Evolutionary conservation across 64 coral and sea anemone genomes (phyloP), one percentile per base, ranked within the genome.

Genomic region (Actinia equina): DNA sequence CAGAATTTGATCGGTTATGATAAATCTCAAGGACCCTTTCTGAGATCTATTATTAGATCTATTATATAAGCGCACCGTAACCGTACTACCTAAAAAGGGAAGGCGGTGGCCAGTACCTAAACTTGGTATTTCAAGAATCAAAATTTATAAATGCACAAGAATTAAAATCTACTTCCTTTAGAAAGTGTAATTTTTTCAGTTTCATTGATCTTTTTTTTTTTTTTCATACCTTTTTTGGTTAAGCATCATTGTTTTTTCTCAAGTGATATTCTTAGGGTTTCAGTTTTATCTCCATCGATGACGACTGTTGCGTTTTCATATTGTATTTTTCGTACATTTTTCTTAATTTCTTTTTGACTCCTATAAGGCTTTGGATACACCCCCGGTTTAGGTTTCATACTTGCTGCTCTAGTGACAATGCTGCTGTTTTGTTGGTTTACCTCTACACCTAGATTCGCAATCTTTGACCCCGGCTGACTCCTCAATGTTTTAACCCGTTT

Each of bases 251-350:
- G n/a, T 0, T 5, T 25, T 30, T 74, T 42, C 19, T 15, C 69
- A 74, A 41, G 27, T 37, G n/a, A 7, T 74, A 74, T 5, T 74
- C 69, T 74, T 74, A 11, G 23, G 2, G 11, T 41, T 74, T 74
- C 26, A 30, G 27, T 74, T 74, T 74, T 27, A 14, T 41, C 69
- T 74, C 26, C 69, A 74, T 74, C 26, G 26, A 74, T 74, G 26
- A 74, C 11, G 12, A 74, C 69, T 41, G 12, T 41, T 74, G 69
- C 69, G 69, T 74, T 74, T 74, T 74, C 69, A 74, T 74, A 74
- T 74, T 74, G 26, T 30, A 74, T 41, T 74, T 74, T 74, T 15
- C 69, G 25, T 74, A 41, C 26, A 3, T 22, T 4, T 27, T 74
- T 41, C 15, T 27, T 74, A 20, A 10, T 27, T 74, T 15, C 27